Conservation (phyloP, 2,888 invertebrate species). For the Campaea margaritaria region DNA sequence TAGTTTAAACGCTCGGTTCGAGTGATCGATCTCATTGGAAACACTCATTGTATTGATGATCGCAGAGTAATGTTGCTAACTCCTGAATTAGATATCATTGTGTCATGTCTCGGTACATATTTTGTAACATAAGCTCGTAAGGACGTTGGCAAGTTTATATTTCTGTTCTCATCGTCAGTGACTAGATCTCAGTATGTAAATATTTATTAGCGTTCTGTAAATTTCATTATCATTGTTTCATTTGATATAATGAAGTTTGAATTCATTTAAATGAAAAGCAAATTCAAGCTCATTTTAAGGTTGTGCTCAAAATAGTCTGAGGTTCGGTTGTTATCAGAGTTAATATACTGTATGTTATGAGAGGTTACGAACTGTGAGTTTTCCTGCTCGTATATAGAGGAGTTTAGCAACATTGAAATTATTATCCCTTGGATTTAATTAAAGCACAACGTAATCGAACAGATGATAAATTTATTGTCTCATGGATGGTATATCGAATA, state of each 20-base stretch:
- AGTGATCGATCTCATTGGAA: slow-evolving; percentile 73
- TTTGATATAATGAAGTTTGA: slow-evolving; percentile 42
- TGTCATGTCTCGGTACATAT: slow-evolving; percentile 22
- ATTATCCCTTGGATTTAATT: slow-evolving; percentile 36
- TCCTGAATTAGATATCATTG: slow-evolving; percentile 48
- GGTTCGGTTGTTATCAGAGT: slow-evolving; percentile 60
- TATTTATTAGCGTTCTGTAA: slow-evolving; percentile 46
- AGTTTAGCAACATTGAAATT: slow-evolving; percentile 72
- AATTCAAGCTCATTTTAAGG: slow-evolving; percentile 73
- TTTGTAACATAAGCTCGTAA: slow-evolving; percentile 34
- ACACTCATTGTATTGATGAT: slow-evolving; percentile 56
- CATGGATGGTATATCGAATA: background rate
- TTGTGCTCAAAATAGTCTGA: slow-evolving; percentile 74
- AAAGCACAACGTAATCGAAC: slow-evolving; percentile 2
- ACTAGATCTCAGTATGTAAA: slow-evolving; percentile 59
- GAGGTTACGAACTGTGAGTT: slow-evolving; percentile 37
- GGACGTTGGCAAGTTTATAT: slow-evolving; percentile 41
- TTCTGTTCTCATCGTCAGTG: slow-evolving; percentile 42
- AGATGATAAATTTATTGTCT: slow-evolving; percentile 10
- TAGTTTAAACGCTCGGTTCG: slow-evolving; percentile 63
- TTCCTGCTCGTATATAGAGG: slow-evolving; percentile 50
- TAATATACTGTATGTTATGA: slow-evolving; percentile 43
- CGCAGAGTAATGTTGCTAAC: slow-evolving; percentile 73
- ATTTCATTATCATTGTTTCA: slow-evolving; percentile 39
- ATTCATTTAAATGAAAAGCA: slow-evolving; percentile 49